These are phyloP conservation scores for Latrodectus elegans DNA, from an alignment of 2,888 invertebrate genomes.

Conservation along the genomic window DNA sequence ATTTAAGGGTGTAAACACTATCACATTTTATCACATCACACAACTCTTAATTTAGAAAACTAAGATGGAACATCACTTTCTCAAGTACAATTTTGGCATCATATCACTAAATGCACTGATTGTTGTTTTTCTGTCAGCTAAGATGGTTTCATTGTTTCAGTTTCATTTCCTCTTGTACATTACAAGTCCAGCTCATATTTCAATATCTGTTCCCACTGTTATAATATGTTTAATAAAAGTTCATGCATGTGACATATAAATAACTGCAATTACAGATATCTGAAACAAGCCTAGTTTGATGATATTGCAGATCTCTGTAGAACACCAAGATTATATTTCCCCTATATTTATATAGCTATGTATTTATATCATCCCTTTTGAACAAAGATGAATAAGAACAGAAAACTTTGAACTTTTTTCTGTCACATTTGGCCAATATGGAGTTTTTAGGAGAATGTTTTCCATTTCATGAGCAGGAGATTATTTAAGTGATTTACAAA, in stretches of 20 bases:
- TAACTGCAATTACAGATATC: slow-evolving; percentile 68
- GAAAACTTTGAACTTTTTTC: slow-evolving; percentile 51
- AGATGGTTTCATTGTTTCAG: slow-evolving; percentile 62
- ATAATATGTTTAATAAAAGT: slow-evolving; percentile 60
- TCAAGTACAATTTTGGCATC: slow-evolving; percentile 69
- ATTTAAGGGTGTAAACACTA: slow-evolving; percentile 68
- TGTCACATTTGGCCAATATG: slow-evolving; percentile 57
- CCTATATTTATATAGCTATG: slow-evolving; percentile 57
- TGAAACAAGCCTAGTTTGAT: slow-evolving; percentile 64
- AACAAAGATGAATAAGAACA: slow-evolving; percentile 63
- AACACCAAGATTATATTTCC: slow-evolving; percentile 65
- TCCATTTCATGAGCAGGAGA: slow-evolving; percentile 65
- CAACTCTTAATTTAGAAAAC: slow-evolving; percentile 69
- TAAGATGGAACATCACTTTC: slow-evolving; percentile 66
- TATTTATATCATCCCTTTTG: slow-evolving; percentile 67
- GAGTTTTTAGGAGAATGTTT: slow-evolving; percentile 58
- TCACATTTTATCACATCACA: slow-evolving; percentile 69
- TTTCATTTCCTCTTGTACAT: slow-evolving; percentile 63
- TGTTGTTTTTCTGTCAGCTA: slow-evolving; percentile 65
- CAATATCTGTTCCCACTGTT: slow-evolving; percentile 50
- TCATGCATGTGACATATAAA: slow-evolving; percentile 60
- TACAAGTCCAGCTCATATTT: slow-evolving; percentile 56
- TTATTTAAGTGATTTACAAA: slow-evolving; percentile 69
- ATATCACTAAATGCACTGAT: slow-evolving; percentile 70
- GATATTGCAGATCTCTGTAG: slow-evolving; percentile 67